Evolutionary conservation across 64 coral and sea anemone genomes (phyloP).

Genomic region (Montipora cactus): DNA sequence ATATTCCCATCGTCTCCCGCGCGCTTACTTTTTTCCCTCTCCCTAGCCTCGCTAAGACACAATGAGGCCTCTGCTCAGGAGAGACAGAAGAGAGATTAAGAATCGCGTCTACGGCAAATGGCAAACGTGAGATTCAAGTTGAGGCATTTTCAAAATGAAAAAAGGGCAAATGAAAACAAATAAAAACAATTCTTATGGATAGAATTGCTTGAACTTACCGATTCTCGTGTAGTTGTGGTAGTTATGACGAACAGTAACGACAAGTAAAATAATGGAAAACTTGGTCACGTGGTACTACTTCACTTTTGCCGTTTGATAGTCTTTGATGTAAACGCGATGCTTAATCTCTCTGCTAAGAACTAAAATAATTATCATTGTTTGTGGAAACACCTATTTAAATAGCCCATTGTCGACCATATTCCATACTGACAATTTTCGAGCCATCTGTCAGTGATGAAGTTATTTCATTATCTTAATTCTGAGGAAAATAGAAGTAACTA

Average conservation of each 20-base stretch:
- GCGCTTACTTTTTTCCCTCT: background rate
- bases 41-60: constrained; percentile 5
- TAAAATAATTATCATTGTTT: constrained; percentile 8
- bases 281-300: background rate
- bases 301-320: constrained; percentile 4
- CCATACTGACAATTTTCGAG: background rate
- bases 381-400: background rate
- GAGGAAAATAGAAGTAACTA: background rate
- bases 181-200: background rate
- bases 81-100: too few relatives aligned
- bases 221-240: too few relatives aligned
- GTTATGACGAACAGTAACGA: too few relatives aligned
- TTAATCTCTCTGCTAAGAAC: constrained; percentile 13
- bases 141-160: background rate
- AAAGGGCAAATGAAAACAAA: background rate
- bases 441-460: background rate
- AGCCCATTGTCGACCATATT: background rate
- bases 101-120: too few relatives aligned
- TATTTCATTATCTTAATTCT: background rate
- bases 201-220: too few relatives aligned
- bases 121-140: background rate
- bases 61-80: background rate
- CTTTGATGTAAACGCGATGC: constrained; percentile 16
- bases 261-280: too few relatives aligned
- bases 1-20: constrained; percentile 1